phyloP scores from a whole-genome alignment of 2,797 vertebrate genomes.

The Dendrocincla tyrannina region DNA sequence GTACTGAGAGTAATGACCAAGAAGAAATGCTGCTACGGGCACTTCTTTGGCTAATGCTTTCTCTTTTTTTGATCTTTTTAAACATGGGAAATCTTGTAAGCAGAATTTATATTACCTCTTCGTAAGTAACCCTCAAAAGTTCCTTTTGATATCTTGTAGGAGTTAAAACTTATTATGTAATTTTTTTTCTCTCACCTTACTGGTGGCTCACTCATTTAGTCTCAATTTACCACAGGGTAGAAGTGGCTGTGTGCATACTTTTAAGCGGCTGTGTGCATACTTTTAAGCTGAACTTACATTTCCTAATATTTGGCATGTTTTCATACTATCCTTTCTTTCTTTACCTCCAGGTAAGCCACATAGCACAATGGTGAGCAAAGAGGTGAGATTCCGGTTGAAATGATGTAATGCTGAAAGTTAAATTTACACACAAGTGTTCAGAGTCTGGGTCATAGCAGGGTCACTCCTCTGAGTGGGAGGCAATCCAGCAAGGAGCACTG shows the following conservation, averaged over 20 bases:
- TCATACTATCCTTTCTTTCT: neutral
- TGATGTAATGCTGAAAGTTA: slow-evolving; percentile 60
- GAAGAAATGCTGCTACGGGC: neutral
- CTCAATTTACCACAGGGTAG: neutral
- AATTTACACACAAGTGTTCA: slow-evolving; percentile 52
- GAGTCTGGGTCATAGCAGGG: slow-evolving; percentile 55
- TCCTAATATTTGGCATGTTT: neutral
- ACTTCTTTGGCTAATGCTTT: neutral
- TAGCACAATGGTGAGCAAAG: slow-evolving; percentile 40
- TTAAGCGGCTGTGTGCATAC: neutral
- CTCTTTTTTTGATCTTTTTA: neutral
- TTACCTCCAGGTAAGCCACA: slow-evolving; percentile 35
- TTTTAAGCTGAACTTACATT: neutral
- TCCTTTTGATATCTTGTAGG: neutral
- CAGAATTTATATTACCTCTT: neutral
- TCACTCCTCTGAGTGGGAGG: slow-evolving; percentile 47
- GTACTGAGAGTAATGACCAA: neutral
- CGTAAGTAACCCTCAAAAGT: neutral
- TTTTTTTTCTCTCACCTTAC: neutral
- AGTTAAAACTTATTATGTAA: neutral
- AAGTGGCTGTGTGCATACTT: neutral
- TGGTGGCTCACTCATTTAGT: neutral
- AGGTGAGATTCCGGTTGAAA: slow-evolving; percentile 38
- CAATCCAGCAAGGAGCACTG: slow-evolving; percentile 48
- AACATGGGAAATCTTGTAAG: neutral